Conservation (phyloP, 2,888 invertebrate genomes). For the Glomeris marginata region DNA sequence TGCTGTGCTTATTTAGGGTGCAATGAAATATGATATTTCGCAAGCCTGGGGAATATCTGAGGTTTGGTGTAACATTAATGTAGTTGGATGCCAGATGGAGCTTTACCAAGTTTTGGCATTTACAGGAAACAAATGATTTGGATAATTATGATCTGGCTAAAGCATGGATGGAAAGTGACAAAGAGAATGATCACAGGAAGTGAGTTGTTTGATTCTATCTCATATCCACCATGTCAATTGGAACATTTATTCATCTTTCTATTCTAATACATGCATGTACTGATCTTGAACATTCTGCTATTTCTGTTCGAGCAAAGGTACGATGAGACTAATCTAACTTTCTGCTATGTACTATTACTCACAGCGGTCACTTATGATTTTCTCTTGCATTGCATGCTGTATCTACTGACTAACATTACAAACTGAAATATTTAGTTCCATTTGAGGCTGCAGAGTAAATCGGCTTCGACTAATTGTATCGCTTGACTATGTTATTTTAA, state of each 20-base stretch:
- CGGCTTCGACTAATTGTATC: no score
- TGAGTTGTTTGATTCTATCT: conserved; percentile 17
- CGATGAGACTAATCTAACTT: neutral
- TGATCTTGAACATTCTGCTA: no score
- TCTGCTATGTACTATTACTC: no score
- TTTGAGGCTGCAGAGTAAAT: no score
- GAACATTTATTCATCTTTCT: neutral
- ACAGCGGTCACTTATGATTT: no score
- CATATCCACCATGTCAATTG: neutral
- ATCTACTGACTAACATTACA: neutral
- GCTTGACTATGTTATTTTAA: neutral
- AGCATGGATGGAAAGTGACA: conserved; percentile 22
- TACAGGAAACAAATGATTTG: conserved; percentile 16
- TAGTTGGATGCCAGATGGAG: no score
- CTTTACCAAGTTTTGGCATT: conserved; percentile 1
- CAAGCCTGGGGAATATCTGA: conserved; percentile 25
- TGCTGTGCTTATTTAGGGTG: conserved; percentile 20
- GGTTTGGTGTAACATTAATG: neutral
- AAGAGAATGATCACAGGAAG: conserved; percentile 23
- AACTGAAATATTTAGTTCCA: neutral
- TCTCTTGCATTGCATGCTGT: neutral
- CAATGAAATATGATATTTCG: conserved; percentile 22
- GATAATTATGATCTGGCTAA: conserved; percentile 22
- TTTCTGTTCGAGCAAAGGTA: neutral
- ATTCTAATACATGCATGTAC: neutral